Evolutionary conservation across 1,140 invertebrate genomes (phyloP), one percentile per base, ranked within the genome.

Genomic region (Orchestia grillus): DNA sequence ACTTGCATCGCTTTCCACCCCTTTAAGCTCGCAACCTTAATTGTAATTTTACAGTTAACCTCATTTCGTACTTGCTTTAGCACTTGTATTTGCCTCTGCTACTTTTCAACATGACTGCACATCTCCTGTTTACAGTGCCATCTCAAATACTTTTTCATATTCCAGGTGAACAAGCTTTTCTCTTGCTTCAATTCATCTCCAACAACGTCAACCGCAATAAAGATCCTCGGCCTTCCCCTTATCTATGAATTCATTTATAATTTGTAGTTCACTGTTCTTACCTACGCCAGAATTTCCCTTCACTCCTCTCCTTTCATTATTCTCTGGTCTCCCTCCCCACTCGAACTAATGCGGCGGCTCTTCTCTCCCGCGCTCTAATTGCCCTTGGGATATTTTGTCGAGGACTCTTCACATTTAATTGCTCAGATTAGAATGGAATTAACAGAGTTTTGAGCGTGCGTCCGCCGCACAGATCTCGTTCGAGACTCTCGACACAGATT

Each of bases 321-420:
- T 6, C 47, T 19, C 62, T 77, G 11, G 62, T 77, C 62, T 77
- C 62, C 62, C 62, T 77, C 42, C 41, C 41, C 92, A 45, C 92
- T 94, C 92, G 43, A 94, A 44, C 92, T 94, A 94, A 94, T 94
- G 44, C 92, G 92, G 92, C 92, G 43, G 41, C 92, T 94, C 92
- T 40, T 44, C 44, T 42, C 92, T 47, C 92, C 44, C 92, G 43
- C 44, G 40, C 36, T 91, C 36, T 94, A 94, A 94, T 94, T 94
- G 92, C 41, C 92, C 92, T 42, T 44, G 44, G 92, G 92, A 44
- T 94, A 45, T 94, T 45, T 94, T 94, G 88, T 94, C 92, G 44
- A 94, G 92, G 40, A 44, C 92, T 94, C 92, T 94, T 94, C 92
- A 94, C 92, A 94, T 94, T 94, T 94, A 94, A 94, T 94, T 94